Evolutionary conservation across 2,888 invertebrate species (phyloP).

Genomic region (Drosophila kuntzei): DNA sequence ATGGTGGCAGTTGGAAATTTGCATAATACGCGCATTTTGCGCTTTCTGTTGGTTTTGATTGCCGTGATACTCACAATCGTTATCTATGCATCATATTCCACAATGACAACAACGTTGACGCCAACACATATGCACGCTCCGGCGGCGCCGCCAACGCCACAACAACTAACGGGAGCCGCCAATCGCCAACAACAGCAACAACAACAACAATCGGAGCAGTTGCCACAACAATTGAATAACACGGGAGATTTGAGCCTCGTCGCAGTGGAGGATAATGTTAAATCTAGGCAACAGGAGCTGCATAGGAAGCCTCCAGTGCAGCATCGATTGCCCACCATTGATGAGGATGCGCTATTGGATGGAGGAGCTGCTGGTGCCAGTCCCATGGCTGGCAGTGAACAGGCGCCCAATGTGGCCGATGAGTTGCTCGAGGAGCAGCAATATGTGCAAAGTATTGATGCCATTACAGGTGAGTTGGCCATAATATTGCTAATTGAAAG

Average conservation of each 20-base stretch:
- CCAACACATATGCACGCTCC: slow-evolving; percentile 75
- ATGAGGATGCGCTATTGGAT: slow-evolving; percentile 79
- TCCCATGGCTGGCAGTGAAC: slow-evolving; percentile 62
- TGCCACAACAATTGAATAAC: slow-evolving; percentile 34
- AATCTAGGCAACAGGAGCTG: slow-evolving; percentile 27
- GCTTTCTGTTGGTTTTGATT: slow-evolving; percentile 85
- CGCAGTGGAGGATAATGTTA: slow-evolving; percentile 26
- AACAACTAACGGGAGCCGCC: slow-evolving; percentile 38
- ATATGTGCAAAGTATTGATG: slow-evolving; percentile 77
- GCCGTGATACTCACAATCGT: slow-evolving; percentile 86
- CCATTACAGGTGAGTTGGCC: slow-evolving; percentile 64
- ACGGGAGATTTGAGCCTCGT: slow-evolving; percentile 51
- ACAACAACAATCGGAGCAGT: slow-evolving; percentile 10
- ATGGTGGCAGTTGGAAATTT: slow-evolving; percentile 75
- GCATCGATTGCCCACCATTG: slow-evolving; percentile 81
- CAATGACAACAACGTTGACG: slow-evolving; percentile 78
- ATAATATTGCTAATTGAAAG: slow-evolving; percentile 24
- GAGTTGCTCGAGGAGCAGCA: slow-evolving; percentile 77
- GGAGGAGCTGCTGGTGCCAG: slow-evolving; percentile 72
- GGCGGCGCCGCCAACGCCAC: slow-evolving; percentile 43
- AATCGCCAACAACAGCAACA: slow-evolving; percentile 30
- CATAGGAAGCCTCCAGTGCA: slow-evolving; percentile 51
- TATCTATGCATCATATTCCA: slow-evolving; percentile 86
- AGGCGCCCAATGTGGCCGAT: slow-evolving; percentile 54
- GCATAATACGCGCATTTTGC: slow-evolving; percentile 85